Percentiles rank a stretch among this genome's conserved stretches.
These are phyloP conservation scores for Dromaius novaehollandiae DNA, from an alignment of 2,113 vertebrate genomes.

Conservation along the genomic window DNA sequence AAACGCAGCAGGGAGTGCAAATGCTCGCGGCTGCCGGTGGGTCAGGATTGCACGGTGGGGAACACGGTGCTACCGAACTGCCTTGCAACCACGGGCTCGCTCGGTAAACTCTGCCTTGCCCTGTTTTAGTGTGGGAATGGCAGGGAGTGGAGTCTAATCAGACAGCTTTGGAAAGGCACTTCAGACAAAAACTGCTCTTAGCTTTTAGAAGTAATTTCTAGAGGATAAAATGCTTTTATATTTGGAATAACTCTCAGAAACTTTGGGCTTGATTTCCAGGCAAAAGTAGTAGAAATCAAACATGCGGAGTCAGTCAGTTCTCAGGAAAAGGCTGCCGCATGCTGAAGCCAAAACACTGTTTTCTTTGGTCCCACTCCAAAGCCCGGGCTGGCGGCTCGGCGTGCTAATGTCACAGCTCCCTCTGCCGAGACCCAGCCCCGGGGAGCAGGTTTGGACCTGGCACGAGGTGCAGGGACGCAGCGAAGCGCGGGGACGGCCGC, in stretches of 20 bases:
- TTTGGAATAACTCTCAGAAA: neutral
- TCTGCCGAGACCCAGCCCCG: neutral
- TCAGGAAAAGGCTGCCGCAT: neutral
- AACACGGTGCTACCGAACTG: too few relatives aligned
- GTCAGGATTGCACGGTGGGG: too few relatives aligned
- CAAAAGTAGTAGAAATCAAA: fast-evolving
- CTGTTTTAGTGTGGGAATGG: too few relatives aligned
- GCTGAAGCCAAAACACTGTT: neutral
- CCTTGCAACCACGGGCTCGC: too few relatives aligned
- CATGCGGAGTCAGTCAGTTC: neutral
- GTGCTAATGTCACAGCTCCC: constrained; percentile 43
- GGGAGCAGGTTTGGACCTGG: neutral
- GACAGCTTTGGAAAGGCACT: too few relatives aligned
- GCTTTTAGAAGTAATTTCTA: neutral
- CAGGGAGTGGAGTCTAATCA: too few relatives aligned
- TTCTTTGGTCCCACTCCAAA: neutral
- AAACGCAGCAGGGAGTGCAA: too few relatives aligned
- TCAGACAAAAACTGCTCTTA: too few relatives aligned
- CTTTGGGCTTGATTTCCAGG: neutral
- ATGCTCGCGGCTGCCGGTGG: too few relatives aligned
- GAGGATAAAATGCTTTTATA: neutral
- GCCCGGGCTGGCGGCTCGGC: neutral
- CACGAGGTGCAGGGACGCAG: neutral
- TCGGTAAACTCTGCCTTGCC: too few relatives aligned
- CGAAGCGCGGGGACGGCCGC: fast-evolving